Evolutionary conservation across 1,140 invertebrate genomes (phyloP).

Genomic region (Aphelenchoides avenae): DNA sequence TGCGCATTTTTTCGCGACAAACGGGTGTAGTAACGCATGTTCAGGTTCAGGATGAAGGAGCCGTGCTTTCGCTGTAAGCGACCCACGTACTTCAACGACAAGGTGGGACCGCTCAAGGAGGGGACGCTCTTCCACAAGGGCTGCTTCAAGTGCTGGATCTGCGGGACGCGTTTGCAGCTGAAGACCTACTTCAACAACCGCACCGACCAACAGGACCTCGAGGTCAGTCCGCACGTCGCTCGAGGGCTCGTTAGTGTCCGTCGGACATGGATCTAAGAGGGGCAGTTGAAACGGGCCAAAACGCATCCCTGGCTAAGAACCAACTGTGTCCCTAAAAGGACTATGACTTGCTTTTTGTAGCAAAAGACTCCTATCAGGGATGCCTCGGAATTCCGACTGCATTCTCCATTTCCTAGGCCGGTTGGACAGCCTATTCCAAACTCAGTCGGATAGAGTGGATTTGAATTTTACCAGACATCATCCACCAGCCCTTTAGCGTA

Average conservation of each 20-base stretch:
- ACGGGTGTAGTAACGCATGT: background rate
- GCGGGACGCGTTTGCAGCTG: conserved; percentile 52
- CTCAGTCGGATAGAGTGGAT: conserved; percentile 49
- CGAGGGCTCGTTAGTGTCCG: too few relatives aligned
- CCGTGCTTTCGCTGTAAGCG: conserved; percentile 59
- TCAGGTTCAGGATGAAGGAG: conserved; percentile 47
- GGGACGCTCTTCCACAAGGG: conserved; percentile 58
- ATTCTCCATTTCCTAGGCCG: too few relatives aligned
- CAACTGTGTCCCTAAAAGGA: too few relatives aligned
- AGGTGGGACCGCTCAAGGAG: conserved; percentile 57
- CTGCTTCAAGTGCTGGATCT: conserved; percentile 59
- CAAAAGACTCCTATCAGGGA: too few relatives aligned
- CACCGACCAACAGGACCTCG: conserved; percentile 57
- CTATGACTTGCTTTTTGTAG: too few relatives aligned
- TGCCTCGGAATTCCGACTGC: too few relatives aligned
- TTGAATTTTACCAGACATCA: conserved; percentile 11
- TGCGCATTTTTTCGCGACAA: too few relatives aligned
- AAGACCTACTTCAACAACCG: conserved; percentile 58
- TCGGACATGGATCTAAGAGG: too few relatives aligned
- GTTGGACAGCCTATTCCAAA: too few relatives aligned
- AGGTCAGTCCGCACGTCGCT: conserved; percentile 44
- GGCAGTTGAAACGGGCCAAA: too few relatives aligned
- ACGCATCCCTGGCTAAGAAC: too few relatives aligned
- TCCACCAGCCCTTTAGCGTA: too few relatives aligned
- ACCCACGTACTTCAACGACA: conserved; percentile 59